These are phyloP conservation scores for Otocyon megalotis DNA, from an alignment of 2,113 vertebrate species.

Conservation along the genomic window DNA sequence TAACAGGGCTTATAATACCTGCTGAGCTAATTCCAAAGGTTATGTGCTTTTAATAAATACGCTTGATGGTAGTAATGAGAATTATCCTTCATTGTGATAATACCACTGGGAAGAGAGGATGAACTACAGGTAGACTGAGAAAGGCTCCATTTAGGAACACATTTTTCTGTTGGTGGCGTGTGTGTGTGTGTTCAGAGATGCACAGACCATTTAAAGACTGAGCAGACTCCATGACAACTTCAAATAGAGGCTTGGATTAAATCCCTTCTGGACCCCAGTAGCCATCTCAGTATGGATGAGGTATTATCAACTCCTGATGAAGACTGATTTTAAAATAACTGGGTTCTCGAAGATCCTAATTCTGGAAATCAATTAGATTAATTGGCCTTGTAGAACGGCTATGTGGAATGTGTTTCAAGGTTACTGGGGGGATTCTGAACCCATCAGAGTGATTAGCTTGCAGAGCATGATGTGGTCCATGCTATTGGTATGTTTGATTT, in stretches of 20 bases:
- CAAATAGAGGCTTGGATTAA: not conserved
- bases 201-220: not conserved
- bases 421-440: slow-evolving; percentile 55
- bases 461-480: not conserved
- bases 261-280: not conserved
- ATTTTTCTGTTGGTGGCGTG: not conserved
- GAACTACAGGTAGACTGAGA: not conserved
- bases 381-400: slow-evolving; percentile 41
- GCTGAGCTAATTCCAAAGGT: not conserved
- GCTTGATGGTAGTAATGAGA: not conserved
- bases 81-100: not conserved
- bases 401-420: slow-evolving; percentile 54
- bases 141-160: not conserved
- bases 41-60: not conserved
- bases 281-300: slow-evolving; percentile 33
- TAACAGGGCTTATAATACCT: not conserved
- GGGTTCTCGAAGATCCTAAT: slow-evolving; percentile 57
- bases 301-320: slow-evolving; percentile 69
- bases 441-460: not conserved
- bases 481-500: not conserved
- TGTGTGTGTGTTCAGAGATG: not conserved
- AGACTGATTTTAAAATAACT: slow-evolving; percentile 74
- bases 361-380: slow-evolving; percentile 71
- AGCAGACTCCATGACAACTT: not conserved
- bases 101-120: not conserved